These are phyloP conservation scores for Noctuana brunneofusca DNA, from an alignment of 2,888 invertebrate species.

Conservation along the genomic window DNA sequence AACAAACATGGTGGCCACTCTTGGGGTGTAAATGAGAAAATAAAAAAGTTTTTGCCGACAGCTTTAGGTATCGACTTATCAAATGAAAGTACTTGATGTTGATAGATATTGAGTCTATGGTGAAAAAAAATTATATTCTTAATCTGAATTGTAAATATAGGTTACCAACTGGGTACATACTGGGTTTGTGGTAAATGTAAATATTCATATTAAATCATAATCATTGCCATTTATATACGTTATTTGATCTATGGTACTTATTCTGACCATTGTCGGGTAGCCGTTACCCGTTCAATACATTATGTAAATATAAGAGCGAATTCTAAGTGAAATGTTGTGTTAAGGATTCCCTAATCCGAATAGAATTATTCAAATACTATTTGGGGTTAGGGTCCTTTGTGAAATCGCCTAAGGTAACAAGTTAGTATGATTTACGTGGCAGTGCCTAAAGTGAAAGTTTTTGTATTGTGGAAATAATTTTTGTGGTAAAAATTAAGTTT, in stretches of 20 bases:
- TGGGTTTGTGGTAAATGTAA: too few relatives aligned
- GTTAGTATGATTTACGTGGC: conserved; percentile 1
- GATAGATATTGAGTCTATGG: too few relatives aligned
- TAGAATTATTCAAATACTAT: conserved; percentile 28
- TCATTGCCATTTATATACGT: neutral
- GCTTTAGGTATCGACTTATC: too few relatives aligned
- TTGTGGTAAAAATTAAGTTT: too few relatives aligned
- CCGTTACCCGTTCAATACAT: conserved; percentile 21
- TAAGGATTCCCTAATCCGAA: conserved; percentile 25
- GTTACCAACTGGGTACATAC: too few relatives aligned
- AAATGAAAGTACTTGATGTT: too few relatives aligned
- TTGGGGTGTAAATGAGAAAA: too few relatives aligned
- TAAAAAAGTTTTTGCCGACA: too few relatives aligned
- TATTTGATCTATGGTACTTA: neutral
- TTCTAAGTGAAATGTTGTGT: conserved; percentile 32
- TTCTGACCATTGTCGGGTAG: conserved; percentile 14
- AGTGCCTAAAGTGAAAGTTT: neutral
- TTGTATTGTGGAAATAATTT: neutral
- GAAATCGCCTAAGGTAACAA: conserved; percentile 7
- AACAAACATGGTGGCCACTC: too few relatives aligned
- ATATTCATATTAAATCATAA: neutral
- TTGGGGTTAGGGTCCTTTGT: neutral
- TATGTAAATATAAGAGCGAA: conserved; percentile 24
- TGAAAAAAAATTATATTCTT: too few relatives aligned
- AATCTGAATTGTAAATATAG: too few relatives aligned